A percentile compares a stretch with the other conserved stretches of the same genome.
phyloP scores from a whole-genome alignment of 2,797 vertebrate genomes.

The Falco biarmicus region DNA sequence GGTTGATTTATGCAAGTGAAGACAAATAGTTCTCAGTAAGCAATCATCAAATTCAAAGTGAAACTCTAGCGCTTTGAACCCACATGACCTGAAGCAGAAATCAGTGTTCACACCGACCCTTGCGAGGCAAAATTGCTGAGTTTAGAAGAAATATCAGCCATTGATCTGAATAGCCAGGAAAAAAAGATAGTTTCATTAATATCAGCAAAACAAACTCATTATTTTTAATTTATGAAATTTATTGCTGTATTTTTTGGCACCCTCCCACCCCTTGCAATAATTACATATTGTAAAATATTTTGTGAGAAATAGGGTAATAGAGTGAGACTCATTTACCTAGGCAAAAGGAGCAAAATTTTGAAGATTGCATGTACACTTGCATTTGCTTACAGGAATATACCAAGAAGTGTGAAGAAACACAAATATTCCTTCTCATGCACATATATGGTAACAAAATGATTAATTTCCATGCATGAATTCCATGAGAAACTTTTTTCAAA shows the following conservation, averaged over 20 bases:
- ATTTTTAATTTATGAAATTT: constrained; percentile 21
- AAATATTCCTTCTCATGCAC: neutral
- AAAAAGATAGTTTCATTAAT: neutral
- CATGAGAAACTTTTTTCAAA: neutral
- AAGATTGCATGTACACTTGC: neutral
- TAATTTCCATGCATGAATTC: neutral
- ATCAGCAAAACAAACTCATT: neutral
- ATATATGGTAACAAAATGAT: neutral
- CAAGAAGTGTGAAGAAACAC: neutral
- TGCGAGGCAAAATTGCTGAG: constrained; percentile 4
- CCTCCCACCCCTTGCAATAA: neutral
- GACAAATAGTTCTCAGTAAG: constrained; percentile 53
- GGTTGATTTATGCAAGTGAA: constrained; percentile 27
- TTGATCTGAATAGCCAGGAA: neutral
- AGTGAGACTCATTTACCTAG: neutral
- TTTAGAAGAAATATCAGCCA: neutral
- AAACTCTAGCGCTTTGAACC: constrained; percentile 59
- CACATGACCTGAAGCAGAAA: constrained; percentile 51
- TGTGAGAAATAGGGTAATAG: neutral
- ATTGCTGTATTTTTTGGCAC: neutral
- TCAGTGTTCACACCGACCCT: constrained; percentile 13
- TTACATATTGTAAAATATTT: neutral
- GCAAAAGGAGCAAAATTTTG: neutral
- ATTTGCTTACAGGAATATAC: neutral
- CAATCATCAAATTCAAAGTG: constrained; percentile 56